These are phyloP conservation scores for Mylabris sibirica DNA, from an alignment of 2,888 invertebrate species.

Conservation along the genomic window DNA sequence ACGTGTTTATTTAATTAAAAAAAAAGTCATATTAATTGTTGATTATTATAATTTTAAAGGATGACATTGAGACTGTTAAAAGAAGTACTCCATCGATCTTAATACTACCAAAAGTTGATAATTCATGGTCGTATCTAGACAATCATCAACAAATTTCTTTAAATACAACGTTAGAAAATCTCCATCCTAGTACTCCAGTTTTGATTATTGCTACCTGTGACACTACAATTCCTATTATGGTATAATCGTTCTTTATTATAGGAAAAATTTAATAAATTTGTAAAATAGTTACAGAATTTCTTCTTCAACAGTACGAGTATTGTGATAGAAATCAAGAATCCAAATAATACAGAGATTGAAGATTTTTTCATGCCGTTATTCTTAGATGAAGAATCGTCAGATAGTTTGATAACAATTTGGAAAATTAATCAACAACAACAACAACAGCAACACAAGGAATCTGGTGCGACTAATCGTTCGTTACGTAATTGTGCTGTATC, in stretches of 20 bases:
- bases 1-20: too few relatives aligned
- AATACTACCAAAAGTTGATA: slow-evolving; percentile 54
- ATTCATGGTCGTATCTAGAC: slow-evolving; percentile 58
- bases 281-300: slow-evolving; percentile 51
- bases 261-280: neutral
- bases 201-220: slow-evolving; percentile 56
- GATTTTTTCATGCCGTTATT: slow-evolving; percentile 55
- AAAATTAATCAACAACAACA: neutral
- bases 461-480: neutral
- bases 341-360: slow-evolving; percentile 52
- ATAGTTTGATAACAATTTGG: slow-evolving; percentile 20
- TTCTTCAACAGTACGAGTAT: slow-evolving; percentile 55
- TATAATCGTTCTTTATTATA: slow-evolving; percentile 27
- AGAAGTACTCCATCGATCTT: slow-evolving; percentile 55
- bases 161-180: slow-evolving; percentile 53
- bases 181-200: slow-evolving; percentile 57
- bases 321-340: slow-evolving; percentile 53
- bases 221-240: slow-evolving; percentile 53
- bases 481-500: neutral
- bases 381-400: slow-evolving; percentile 45
- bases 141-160: slow-evolving; percentile 52
- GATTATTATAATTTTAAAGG: slow-evolving; percentile 39
- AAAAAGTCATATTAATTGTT: neutral
- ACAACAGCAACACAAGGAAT: neutral
- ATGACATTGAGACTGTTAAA: slow-evolving; percentile 43